Evolutionary conservation across 2,797 vertebrate species (phyloP).

Genomic region (Kryptolebias ocellatus): DNA sequence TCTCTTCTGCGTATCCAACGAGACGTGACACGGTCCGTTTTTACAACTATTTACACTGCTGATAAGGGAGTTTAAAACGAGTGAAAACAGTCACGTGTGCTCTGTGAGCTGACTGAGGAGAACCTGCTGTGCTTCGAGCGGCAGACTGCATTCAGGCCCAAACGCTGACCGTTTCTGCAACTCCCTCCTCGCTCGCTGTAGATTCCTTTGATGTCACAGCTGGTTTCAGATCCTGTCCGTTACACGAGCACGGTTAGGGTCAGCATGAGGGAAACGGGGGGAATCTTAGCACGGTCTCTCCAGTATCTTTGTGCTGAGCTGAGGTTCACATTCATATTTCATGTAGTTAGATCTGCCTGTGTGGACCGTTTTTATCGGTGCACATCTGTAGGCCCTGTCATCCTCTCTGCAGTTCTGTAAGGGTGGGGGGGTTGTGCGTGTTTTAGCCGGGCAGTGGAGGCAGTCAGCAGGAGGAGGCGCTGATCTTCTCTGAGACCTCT

Average conservation of each 20-base stretch:
- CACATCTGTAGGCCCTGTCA: constrained; percentile 15
- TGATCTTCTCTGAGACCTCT: constrained; percentile 92
- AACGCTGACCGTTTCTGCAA: constrained; percentile 34
- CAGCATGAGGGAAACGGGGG: constrained; percentile 23
- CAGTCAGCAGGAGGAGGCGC: constrained; percentile 86
- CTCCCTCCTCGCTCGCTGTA: constrained; percentile 20
- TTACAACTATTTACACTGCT: constrained; percentile 68
- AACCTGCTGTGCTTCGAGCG: constrained; percentile 62
- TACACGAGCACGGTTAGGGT: constrained; percentile 33
- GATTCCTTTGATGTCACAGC: constrained; percentile 26
- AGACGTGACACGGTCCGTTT: constrained; percentile 54
- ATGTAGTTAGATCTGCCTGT: constrained; percentile 14
- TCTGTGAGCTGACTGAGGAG: constrained; percentile 5
- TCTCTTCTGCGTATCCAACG: constrained; percentile 1
- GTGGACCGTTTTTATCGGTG: constrained; percentile 15
- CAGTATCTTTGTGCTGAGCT: constrained; percentile 49
- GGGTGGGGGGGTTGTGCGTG: not conserved
- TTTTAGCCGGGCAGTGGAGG: constrained; percentile 2
- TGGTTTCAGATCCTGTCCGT: constrained; percentile 27
- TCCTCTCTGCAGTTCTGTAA: not conserved
- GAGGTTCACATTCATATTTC: constrained; percentile 50
- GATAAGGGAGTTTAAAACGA: constrained; percentile 19
- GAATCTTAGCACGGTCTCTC: constrained; percentile 26
- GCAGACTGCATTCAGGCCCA: constrained; percentile 25
- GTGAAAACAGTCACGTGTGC: constrained; percentile 29